Base-by-base conservation (phyloP, 2,797 vertebrate species). In the Phoebastria nigripes region DNA sequence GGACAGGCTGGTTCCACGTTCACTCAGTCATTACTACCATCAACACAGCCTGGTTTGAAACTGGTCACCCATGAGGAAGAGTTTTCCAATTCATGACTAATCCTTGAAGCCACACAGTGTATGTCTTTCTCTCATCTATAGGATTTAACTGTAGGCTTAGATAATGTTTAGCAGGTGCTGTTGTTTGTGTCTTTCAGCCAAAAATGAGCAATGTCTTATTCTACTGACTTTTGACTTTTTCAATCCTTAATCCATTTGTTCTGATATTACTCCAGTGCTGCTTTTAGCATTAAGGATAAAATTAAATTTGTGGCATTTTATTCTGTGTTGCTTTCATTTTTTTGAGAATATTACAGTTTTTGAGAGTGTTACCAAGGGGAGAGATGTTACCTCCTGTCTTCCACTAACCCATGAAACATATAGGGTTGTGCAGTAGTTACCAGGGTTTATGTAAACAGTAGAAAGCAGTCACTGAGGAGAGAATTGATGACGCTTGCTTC, bases 21-120 rank as follows among this genome's bases (percentile, higher is more conserved):
- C 11, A 0, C 44, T 56, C 15, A 2, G n/a, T 81, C 0, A 0
- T n/a, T 74, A 3, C 52, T 2, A 2, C 19, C 25, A 0, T 5
- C 7, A 14, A 3, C 59, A 35, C 20, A 6, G 77, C 20, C 59
- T 80, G 46, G 4, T 25, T 58, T 90, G 83, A 62, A 44, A 29
- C 46, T 25, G 29, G 6, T n/a, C 16, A 8, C 44, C 54, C 42
- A 8, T 1, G 1, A 76, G 74, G 24, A 51, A 15, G 42, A 73
- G 51, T 14, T 31, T 58, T 59, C 47, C 42, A 21, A 11, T 18
- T 79, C 33, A 6, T n/a, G 15, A 4, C 72, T 65, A 67, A 29
- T 78, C 87, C 87, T 70, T 16, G 37, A 71, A 95, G 65, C 49
- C 82, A 35, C 41, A 8, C 35, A 31, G 20, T 37, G 26, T 15